Evolutionary conservation across 2,888 invertebrate genomes (phyloP).

Genomic region (Parapristionchus giblindavisi): DNA sequence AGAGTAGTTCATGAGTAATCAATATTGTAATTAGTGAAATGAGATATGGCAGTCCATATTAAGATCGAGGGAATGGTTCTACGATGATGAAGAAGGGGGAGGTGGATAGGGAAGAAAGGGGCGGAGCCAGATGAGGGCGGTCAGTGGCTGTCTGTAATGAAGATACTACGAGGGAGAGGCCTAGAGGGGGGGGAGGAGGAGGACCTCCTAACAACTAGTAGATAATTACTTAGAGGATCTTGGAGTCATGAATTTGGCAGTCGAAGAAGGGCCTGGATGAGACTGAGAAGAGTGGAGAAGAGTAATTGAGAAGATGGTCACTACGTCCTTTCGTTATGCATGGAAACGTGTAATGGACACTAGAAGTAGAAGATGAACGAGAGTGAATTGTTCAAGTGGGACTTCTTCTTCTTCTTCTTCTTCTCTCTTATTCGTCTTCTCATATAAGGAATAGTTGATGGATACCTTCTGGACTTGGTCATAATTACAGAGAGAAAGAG

Average conservation of each 20-base stretch:
- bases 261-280: slow-evolving; percentile 1
- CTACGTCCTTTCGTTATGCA: too few relatives aligned
- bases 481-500: slow-evolving; percentile 6
- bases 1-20: neutral
- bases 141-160: slow-evolving; percentile 9
- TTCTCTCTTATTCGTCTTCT: neutral
- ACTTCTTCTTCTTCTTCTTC: too few relatives aligned
- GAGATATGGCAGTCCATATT: too few relatives aligned
- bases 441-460: neutral
- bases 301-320: slow-evolving; percentile 35
- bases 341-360: too few relatives aligned
- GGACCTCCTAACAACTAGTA: slow-evolving; percentile 8
- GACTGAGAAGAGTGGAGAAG: neutral
- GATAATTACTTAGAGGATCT: slow-evolving; percentile 30
- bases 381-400: too few relatives aligned
- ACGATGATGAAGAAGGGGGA: neutral
- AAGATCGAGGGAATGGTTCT: too few relatives aligned
- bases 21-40: neutral
- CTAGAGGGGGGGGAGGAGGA: neutral
- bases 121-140: neutral
- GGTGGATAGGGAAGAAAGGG: neutral
- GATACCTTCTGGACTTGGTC: neutral
- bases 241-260: slow-evolving; percentile 27
- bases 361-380: too few relatives aligned
- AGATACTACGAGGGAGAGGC: neutral